Evolutionary conservation across 2,113 vertebrate species (phyloP).

Genomic region (Centrocercus urophasianus): DNA sequence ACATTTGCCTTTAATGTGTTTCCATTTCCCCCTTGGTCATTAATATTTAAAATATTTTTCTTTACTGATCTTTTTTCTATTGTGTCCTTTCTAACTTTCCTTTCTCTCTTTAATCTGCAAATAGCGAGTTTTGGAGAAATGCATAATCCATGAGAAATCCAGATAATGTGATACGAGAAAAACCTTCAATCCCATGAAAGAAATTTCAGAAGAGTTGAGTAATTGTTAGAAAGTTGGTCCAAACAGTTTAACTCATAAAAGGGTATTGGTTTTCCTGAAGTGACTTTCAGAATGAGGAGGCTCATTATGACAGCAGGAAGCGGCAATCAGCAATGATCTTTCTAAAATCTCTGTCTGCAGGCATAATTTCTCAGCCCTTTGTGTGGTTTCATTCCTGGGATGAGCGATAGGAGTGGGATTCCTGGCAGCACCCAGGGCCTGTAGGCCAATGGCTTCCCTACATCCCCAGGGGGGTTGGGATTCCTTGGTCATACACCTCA

Average conservation of each 20-base stretch:
- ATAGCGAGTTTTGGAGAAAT: conserved; percentile 52
- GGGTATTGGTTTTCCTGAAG: neutral
- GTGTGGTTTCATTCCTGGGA: neutral
- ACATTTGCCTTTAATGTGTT: conserved; percentile 74
- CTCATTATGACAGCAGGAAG: neutral
- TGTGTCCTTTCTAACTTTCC: conserved; percentile 56
- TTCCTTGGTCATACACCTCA: fast-evolving
- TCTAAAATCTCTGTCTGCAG: neutral
- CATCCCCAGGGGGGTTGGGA: neutral
- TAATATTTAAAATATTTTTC: conserved; percentile 74
- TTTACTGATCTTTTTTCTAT: conserved; percentile 67
- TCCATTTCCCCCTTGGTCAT: conserved; percentile 63
- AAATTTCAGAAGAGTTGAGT: neutral
- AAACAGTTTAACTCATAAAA: neutral
- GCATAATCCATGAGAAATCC: conserved; percentile 49
- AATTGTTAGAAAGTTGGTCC: conserved; percentile 31
- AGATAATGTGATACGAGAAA: conserved; percentile 22
- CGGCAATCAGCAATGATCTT: neutral
- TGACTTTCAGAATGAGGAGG: neutral
- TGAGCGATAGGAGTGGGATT: neutral
- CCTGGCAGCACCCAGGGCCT: neutral
- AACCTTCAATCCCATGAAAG: conserved; percentile 6
- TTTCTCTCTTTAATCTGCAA: conserved; percentile 50
- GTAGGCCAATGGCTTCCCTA: neutral
- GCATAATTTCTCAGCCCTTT: neutral